These are phyloP conservation scores for Formica exsecta DNA, from an alignment of 1,140 invertebrate genomes.

Conservation along the genomic window DNA sequence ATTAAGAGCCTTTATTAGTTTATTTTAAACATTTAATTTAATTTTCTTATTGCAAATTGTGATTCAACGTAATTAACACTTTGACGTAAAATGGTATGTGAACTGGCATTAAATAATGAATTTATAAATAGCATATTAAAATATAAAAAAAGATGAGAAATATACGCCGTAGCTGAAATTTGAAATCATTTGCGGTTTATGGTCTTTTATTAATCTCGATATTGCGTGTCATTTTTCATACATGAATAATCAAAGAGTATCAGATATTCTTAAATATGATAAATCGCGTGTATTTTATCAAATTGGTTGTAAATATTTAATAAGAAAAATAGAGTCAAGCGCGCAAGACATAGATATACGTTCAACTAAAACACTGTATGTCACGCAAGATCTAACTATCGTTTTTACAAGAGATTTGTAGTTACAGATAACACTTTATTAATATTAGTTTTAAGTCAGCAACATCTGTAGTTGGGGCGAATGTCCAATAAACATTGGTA, in stretches of 20 bases:
- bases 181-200: not conserved
- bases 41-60: slow-evolving; percentile 18
- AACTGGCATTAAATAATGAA: slow-evolving; percentile 41
- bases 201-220: not conserved
- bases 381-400: slow-evolving; percentile 34
- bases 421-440: slow-evolving; percentile 43
- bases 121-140: slow-evolving; percentile 40
- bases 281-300: slow-evolving; percentile 19
- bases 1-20: too few species aligned
- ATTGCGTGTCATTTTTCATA: slow-evolving; percentile 5
- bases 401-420: slow-evolving; percentile 15
- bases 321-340: slow-evolving; percentile 5
- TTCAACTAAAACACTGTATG: not conserved
- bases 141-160: slow-evolving; percentile 18
- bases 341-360: not conserved
- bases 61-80: slow-evolving; percentile 13
- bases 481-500: slow-evolving; percentile 57
- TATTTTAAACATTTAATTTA: slow-evolving; percentile 11
- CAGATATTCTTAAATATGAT: slow-evolving; percentile 35
- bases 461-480: slow-evolving; percentile 3
- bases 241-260: not conserved
- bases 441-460: slow-evolving; percentile 52
- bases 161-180: not conserved
- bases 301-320: slow-evolving; percentile 46
- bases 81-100: not conserved